Evolutionary conservation across 2,888 invertebrate species (phyloP), one percentile per base, ranked within the genome.

Genomic region (Ornithoptera alexandrae): DNA sequence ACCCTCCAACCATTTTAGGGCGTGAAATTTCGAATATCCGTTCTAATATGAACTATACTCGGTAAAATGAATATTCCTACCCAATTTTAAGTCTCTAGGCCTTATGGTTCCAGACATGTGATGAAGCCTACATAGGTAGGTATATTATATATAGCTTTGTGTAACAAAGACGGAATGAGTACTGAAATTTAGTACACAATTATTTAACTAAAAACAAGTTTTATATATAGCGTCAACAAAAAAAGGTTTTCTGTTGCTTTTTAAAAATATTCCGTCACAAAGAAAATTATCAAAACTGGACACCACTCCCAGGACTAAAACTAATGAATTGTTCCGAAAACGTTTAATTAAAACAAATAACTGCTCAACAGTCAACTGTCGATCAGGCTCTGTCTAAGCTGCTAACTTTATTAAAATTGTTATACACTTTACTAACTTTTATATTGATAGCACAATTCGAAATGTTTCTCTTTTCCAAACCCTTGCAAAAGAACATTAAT

Each of bases 261-360:
- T 53, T 53, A 53, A 53, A 46, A 46, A 53, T 7, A n/a, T 53
- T 53, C n/a, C 2, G 1, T 53, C 1, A 1, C n/a, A n/a, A 53
- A 53, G n/a, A 18, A 53, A 6, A 53, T 53, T 53, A 53, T 53
- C 18, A 53, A n/a, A 7, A n/a, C 18, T 7, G 53, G 5, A n/a
- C 53, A 15, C 53, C 53, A 53, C 18, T n/a, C n/a, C n/a, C 53
- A n/a, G 7, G 2, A 20, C 22, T 58, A 24, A 22, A 22, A 12
- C 57, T 22, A 58, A 58, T 22, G 57, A 22, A 58, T 24, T 58
- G 57, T 58, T 58, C 8, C 57, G 22, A 22, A 56, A 22, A 15
- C 20, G 57, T 58, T 58, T 12, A 58, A 58, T 58, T 24, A 58
- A 58, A 58, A 58, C 57, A 22, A 57, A 57, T 10, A 22, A 53